These are phyloP conservation scores for Dipodomys merriami DNA, from an alignment of 2,113 vertebrate genomes.

Conservation along the genomic window DNA sequence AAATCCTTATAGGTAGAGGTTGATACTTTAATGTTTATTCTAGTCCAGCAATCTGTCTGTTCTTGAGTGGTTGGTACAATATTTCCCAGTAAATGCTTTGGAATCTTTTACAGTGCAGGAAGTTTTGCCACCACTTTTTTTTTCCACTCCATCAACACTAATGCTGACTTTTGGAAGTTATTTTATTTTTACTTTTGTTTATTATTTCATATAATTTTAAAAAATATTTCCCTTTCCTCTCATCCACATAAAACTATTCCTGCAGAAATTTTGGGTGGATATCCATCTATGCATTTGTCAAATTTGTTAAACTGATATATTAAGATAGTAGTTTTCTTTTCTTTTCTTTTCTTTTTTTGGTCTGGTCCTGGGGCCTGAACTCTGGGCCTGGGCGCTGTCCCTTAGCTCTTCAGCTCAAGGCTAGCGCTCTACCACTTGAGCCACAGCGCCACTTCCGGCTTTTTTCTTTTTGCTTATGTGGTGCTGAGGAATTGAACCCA, in stretches of 20 bases:
- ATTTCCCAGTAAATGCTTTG: not conserved
- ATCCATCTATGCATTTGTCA: conserved; percentile 19
- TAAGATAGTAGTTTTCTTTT: not conserved
- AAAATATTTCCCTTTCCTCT: not conserved
- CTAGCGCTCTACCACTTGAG: no score
- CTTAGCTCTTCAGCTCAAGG: no score
- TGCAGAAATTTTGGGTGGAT: not conserved
- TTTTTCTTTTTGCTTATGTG: no score
- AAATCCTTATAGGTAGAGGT: not conserved
- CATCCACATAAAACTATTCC: not conserved
- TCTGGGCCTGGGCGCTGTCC: no score
- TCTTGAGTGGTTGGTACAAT: not conserved
- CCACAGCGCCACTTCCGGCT: no score
- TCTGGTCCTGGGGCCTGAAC: no score
- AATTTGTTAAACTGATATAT: not conserved
- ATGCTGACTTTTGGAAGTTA: not conserved
- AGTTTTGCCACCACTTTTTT: not conserved
- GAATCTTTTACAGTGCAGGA: not conserved
- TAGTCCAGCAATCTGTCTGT: not conserved
- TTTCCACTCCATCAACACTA: not conserved
- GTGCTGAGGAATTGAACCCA: no score
- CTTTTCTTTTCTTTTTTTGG: no score
- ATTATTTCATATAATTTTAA: not conserved
- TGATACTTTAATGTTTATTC: not conserved
- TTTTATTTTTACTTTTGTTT: not conserved